Percentiles rank a stretch among this genome's conserved stretches.
Evolutionary conservation across 2,888 invertebrate genomes (phyloP).

Genomic region (Tortrix viridana): DNA sequence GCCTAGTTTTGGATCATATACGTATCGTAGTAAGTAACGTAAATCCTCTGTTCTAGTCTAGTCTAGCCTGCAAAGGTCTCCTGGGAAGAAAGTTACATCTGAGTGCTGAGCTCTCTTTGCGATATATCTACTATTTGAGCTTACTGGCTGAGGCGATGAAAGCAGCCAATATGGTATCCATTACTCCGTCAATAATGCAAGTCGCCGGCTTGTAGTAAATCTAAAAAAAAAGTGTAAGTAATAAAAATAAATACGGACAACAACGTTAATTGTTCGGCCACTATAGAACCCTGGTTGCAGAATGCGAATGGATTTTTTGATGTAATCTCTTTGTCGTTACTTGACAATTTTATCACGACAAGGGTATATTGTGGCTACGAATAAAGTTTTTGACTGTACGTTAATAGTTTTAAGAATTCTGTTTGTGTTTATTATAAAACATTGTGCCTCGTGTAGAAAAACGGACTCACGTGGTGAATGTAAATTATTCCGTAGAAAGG

Average conservation of each 20-base stretch:
- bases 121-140: constrained; percentile 39
- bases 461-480: constrained; percentile 71
- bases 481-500: constrained; percentile 69
- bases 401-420: neutral
- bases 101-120: constrained; percentile 5
- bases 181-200: constrained; percentile 77
- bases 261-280: too few species aligned
- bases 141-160: constrained; percentile 76
- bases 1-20: too few species aligned
- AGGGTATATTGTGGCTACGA: too few species aligned
- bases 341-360: too few species aligned
- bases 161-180: constrained; percentile 79
- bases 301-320: too few species aligned
- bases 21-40: neutral
- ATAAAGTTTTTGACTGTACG: too few species aligned
- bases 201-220: constrained; percentile 81
- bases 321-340: too few species aligned
- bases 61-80: constrained; percentile 13
- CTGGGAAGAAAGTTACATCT: constrained; percentile 9
- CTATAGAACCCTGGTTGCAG: too few species aligned
- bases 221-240: constrained; percentile 47
- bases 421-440: constrained; percentile 8
- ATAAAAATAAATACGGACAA: too few species aligned
- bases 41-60: constrained; percentile 25
- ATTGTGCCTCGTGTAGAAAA: constrained; percentile 33